phyloP scores from a whole-genome alignment of 2,888 invertebrate genomes.

The Galerucella nymphaeae region DNA sequence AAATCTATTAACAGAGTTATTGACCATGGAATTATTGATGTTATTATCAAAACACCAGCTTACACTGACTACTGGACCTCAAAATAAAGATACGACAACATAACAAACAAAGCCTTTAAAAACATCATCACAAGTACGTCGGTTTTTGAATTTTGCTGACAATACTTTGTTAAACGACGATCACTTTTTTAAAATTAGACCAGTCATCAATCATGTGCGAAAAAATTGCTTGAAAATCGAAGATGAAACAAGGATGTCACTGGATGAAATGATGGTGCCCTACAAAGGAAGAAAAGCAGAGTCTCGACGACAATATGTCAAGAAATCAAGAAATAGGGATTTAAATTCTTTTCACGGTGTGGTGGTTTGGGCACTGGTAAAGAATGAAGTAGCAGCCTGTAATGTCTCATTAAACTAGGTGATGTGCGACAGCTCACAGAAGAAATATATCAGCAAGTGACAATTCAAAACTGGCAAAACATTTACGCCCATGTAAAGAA shows the following conservation, averaged over 20 bases:
- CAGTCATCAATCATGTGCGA: slow-evolving; percentile 34
- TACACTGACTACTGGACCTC: slow-evolving; percentile 46
- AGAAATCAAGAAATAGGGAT: slow-evolving; percentile 44
- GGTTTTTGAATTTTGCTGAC: slow-evolving; percentile 43
- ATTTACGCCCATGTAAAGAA: too few species aligned
- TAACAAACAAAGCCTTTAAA: slow-evolving; percentile 44
- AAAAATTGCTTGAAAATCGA: slow-evolving; percentile 41
- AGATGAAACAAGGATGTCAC: slow-evolving; percentile 26
- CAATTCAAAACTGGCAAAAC: too few species aligned
- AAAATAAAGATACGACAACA: slow-evolving; percentile 27
- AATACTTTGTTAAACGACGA: too few species aligned
- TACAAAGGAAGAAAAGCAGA: slow-evolving; percentile 21
- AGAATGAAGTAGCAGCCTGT: too few species aligned
- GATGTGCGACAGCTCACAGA: too few species aligned
- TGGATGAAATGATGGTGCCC: slow-evolving; percentile 43
- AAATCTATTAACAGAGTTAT: not conserved
- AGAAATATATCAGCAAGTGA: too few species aligned
- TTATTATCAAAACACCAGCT: too few species aligned
- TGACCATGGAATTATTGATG: slow-evolving; percentile 12
- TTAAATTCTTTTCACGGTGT: slow-evolving; percentile 43
- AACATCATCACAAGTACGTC: slow-evolving; percentile 29
- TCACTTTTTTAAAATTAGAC: slow-evolving; percentile 40
- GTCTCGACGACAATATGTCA: slow-evolving; percentile 11
- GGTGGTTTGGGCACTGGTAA: too few species aligned
- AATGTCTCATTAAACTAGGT: too few species aligned